phyloP scores from a whole-genome alignment of 2,888 invertebrate genomes.

The Herminia tarsipennalis region DNA sequence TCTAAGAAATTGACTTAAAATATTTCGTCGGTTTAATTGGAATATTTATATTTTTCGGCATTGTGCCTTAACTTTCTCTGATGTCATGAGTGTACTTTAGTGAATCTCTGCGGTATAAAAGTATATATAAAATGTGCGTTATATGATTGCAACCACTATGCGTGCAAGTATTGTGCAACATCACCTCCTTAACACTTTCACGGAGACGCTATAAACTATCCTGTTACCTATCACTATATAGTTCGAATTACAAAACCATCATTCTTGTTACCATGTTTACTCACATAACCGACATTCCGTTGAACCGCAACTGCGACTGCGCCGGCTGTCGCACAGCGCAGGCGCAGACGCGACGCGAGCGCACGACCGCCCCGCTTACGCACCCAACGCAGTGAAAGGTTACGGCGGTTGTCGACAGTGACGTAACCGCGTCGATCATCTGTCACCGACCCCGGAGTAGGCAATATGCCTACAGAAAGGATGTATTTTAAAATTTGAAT shows the following conservation, averaged over 20 bases:
- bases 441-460: slow-evolving; percentile 27
- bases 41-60: no score
- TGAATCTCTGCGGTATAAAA: no score
- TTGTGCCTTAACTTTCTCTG: no score
- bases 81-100: no score
- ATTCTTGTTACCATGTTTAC: slow-evolving; percentile 13
- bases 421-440: slow-evolving; percentile 51
- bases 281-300: slow-evolving; percentile 16
- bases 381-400: slow-evolving; percentile 56
- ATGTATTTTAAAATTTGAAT: no score
- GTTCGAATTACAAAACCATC: slow-evolving; percentile 4
- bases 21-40: no score
- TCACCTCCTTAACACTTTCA: neutral
- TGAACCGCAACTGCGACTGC: slow-evolving; percentile 2
- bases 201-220: neutral
- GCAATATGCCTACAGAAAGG: neutral
- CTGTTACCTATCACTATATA: neutral
- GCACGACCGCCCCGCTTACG: slow-evolving; percentile 1
- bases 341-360: neutral
- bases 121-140: no score
- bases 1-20: no score
- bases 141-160: no score
- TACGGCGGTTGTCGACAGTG: slow-evolving; percentile 39
- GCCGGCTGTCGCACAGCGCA: neutral
- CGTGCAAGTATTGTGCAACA: neutral